Percentiles rank a stretch among this genome's conserved stretches.
Evolutionary conservation across 30 jellyfish, hydroid and myxozoan species (phyloP).

Genomic region (Chrysaora quinquecirrha): DNA sequence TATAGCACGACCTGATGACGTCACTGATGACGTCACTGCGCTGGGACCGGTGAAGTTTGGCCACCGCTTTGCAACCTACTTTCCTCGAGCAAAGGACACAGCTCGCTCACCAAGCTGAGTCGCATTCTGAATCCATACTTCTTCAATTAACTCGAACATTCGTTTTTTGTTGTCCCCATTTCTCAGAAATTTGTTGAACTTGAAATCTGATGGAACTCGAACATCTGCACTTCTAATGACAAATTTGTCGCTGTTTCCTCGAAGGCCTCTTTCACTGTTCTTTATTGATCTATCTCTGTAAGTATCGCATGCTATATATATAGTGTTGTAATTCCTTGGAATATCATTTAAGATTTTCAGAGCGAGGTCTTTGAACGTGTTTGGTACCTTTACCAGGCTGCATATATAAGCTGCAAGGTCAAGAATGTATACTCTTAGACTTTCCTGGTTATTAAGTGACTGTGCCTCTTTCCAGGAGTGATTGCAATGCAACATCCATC

Average conservation of each 20-base stretch:
- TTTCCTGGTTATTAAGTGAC: conserved; percentile 5
- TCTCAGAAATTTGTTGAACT: conserved; percentile 41
- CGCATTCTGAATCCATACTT: conserved; percentile 39
- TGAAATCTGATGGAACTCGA: conserved; percentile 46
- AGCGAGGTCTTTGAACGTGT: no score
- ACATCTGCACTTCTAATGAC: conserved; percentile 30
- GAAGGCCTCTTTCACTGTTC: no score
- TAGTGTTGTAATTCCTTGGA: no score
- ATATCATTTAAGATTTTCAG: no score
- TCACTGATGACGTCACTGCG: no score
- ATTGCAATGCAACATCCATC: no score
- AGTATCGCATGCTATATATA: no score
- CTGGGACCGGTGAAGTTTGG: no score
- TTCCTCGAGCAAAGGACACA: conserved; percentile 39
- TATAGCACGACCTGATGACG: no score
- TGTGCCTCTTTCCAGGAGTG: conserved; percentile 37
- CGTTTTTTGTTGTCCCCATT: conserved; percentile 34
- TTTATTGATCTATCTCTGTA: no score
- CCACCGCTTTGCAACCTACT: no score
- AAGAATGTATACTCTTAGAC: conserved; percentile 39
- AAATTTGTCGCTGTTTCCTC: conserved; percentile 48
- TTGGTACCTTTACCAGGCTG: conserved; percentile 42
- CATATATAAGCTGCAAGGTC: conserved; percentile 37
- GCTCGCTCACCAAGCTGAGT: conserved; percentile 21
- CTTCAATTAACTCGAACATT: no score